phyloP scores from a whole-genome alignment of 2,113 vertebrate species.

The Haemorhous mexicanus region DNA sequence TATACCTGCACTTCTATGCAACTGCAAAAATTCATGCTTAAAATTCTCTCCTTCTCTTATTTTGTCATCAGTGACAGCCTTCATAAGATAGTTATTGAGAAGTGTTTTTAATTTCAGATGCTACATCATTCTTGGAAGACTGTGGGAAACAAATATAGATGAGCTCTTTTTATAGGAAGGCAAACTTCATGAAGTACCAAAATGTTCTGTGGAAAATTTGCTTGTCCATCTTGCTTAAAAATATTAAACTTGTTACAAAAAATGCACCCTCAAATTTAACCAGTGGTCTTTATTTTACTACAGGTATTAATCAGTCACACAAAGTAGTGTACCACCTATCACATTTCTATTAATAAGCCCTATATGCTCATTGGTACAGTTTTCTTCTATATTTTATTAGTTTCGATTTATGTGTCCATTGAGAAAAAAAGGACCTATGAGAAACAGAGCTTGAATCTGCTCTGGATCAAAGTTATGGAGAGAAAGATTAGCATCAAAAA shows the following conservation, averaged over 20 bases:
- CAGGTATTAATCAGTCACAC: not conserved
- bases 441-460: not conserved
- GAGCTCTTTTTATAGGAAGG: not conserved
- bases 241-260: not conserved
- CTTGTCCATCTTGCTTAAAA: slow-evolving; percentile 20
- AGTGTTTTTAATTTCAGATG: slow-evolving; percentile 37
- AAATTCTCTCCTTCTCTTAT: not conserved
- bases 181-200: slow-evolving; percentile 15
- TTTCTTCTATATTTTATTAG: not conserved
- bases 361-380: not conserved
- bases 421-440: not conserved
- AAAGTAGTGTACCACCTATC: not conserved
- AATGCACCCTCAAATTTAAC: not conserved
- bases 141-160: slow-evolving; percentile 31
- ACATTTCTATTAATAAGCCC: not conserved
- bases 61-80: not conserved
- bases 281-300: not conserved
- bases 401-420: not conserved
- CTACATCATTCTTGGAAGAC: slow-evolving; percentile 36
- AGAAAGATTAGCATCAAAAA: not conserved
- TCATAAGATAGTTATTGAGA: not conserved
- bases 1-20: not conserved
- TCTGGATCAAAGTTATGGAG: not conserved
- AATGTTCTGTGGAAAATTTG: not conserved
- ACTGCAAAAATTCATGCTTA: not conserved